Conservation (phyloP, 2,888 invertebrate genomes). For the Drosophila lutescens region DNA sequence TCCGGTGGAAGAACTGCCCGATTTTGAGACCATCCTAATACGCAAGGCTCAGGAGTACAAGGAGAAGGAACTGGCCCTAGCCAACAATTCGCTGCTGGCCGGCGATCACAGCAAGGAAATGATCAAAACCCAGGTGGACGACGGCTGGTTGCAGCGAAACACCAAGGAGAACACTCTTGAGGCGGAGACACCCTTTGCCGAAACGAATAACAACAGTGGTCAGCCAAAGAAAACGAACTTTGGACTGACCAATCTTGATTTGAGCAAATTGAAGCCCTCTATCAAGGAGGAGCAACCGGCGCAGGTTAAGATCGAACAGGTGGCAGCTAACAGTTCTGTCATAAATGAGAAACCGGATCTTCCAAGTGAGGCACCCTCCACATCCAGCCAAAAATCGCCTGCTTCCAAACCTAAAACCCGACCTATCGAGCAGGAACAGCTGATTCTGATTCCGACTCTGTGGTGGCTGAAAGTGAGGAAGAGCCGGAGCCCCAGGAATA, state of each 20-base stretch:
- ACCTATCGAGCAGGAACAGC: slow-evolving; percentile 40
- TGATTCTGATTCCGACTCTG: slow-evolving; percentile 90
- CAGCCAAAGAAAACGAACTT: slow-evolving; percentile 49
- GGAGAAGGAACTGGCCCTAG: slow-evolving; percentile 43
- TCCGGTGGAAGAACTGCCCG: slow-evolving; percentile 74
- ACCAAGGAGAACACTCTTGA: slow-evolving; percentile 52
- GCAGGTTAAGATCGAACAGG: background rate
- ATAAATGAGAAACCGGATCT: background rate
- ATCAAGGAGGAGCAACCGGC: background rate
- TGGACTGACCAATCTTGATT: slow-evolving; percentile 85
- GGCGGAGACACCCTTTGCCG: background rate
- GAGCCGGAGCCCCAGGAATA: slow-evolving; percentile 85
- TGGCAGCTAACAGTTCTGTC: background rate
- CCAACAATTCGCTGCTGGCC: slow-evolving; percentile 59
- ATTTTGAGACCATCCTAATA: slow-evolving; percentile 83
- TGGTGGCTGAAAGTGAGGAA: slow-evolving; percentile 88
- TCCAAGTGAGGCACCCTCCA: background rate
- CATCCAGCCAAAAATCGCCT: background rate
- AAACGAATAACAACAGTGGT: slow-evolving; percentile 43
- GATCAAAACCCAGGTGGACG: slow-evolving; percentile 82
- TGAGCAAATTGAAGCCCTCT: slow-evolving; percentile 59
- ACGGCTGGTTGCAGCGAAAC: slow-evolving; percentile 86
- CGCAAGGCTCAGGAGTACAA: slow-evolving; percentile 81
- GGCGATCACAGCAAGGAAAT: slow-evolving; percentile 50
- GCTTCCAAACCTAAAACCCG: background rate